Evolutionary conservation across 1,140 invertebrate genomes (phyloP), one percentile per base, ranked within the genome.

Genomic region (Episyrphus balteatus): DNA sequence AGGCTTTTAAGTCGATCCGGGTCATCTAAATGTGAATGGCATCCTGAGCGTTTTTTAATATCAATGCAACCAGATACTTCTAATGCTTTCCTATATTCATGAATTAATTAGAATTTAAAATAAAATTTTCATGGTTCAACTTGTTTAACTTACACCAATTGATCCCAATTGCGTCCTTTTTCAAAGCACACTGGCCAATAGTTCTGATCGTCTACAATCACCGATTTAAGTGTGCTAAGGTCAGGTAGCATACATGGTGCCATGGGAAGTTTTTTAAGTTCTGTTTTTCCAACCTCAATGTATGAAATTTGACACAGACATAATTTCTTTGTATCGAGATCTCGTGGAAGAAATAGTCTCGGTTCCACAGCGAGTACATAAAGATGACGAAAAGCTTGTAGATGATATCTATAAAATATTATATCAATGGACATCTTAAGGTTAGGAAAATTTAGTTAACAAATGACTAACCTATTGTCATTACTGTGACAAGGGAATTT

Each of bases 401-500:
- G 72, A 70, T 96, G 92, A 68, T 94, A 95, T 11, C 62, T 47
- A 3, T 17, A 36, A 47, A 17, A 30, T 19, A 46, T 46, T 13
- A 47, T 85, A 88, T 59, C 6, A 70, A 71, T 49, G 38, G 44
- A 50, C 19, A 12, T 18, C 8, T 44, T 19, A 42, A 21, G 11
- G 26, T 14, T 5, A 8, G 1, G 2, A 12, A 21, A 46, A 42
- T 31, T 34, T 32, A 19, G 14, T 31, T 8, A 17, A 44, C 5
- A 37, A 14, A 17, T 30, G 14, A 31, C 42, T 30, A 31, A 26
- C 15, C 63, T 82, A 68, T 98, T 98, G 64, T 98, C 94, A 62
- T 92, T 92, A 58, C 86, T 92, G 66, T 96, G 90, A 5, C 86
- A 92, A 38, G 95, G 95, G 70, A 93, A 98, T 69, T 95, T 95